Percentiles rank a stretch among this genome's conserved stretches.
These are phyloP conservation scores for Halichondria panicea DNA, from an alignment of 37 sponge, comb jelly and placozoan species.

Conservation along the genomic window DNA sequence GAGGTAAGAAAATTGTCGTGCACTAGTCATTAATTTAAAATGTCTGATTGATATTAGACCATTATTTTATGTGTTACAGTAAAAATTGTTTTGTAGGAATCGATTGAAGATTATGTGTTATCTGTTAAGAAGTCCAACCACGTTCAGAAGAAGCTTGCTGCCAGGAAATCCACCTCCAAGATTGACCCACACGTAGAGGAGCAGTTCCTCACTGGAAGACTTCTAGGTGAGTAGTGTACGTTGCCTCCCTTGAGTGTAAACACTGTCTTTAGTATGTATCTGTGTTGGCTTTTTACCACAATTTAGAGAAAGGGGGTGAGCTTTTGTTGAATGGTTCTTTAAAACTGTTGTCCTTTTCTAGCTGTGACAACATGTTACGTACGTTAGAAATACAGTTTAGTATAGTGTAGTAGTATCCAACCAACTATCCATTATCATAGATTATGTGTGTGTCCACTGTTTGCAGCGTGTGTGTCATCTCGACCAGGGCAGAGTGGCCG, in stretches of 20 bases:
- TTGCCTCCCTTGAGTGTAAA: too few relatives aligned
- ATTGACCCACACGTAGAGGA: slow-evolving; percentile 92
- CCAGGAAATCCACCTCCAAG: slow-evolving; percentile 85
- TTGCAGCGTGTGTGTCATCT: slow-evolving; percentile 90
- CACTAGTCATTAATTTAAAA: background rate
- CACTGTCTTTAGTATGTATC: too few relatives aligned
- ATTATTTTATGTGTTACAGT: background rate
- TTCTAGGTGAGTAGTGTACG: slow-evolving; percentile 87
- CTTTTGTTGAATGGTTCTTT: too few relatives aligned
- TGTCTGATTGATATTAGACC: background rate
- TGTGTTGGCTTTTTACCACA: too few relatives aligned
- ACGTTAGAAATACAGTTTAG: too few relatives aligned
- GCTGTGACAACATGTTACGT: too few relatives aligned
- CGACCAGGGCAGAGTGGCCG: slow-evolving; percentile 98
- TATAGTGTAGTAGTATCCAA: too few relatives aligned
- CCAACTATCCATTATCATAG: too few relatives aligned
- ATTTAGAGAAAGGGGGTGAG: too few relatives aligned
- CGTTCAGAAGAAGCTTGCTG: slow-evolving; percentile 69
- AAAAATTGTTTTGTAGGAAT: slow-evolving; percentile 1
- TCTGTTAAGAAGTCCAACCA: slow-evolving; percentile 77
- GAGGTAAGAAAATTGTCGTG: slow-evolving; percentile 14
- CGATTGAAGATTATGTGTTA: slow-evolving; percentile 60
- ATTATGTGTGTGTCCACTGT: too few relatives aligned
- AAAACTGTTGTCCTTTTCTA: too few relatives aligned
- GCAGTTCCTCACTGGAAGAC: slow-evolving; percentile 93